Percentiles rank a stretch among this genome's conserved stretches.
Conservation (phyloP, 2,888 invertebrate genomes). For the Escarpia spicata region DNA sequence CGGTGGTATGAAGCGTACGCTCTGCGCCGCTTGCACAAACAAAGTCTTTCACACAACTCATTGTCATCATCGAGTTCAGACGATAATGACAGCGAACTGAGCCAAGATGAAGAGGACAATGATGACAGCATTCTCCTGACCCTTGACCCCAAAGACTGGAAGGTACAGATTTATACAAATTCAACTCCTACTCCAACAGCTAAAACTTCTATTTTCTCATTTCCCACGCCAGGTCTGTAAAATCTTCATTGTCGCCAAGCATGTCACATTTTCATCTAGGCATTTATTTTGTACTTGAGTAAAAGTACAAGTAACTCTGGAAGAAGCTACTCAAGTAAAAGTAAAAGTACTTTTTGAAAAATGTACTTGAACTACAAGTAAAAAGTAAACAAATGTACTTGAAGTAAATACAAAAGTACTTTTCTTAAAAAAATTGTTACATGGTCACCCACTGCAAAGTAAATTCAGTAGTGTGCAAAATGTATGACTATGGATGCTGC, state of each 20-base stretch:
- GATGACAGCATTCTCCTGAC: conserved; percentile 78
- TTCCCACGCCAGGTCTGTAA: background rate
- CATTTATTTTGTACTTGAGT: too few relatives aligned
- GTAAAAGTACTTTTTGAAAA: too few relatives aligned
- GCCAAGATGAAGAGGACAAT: conserved; percentile 53
- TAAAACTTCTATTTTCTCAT: background rate
- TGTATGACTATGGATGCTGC: too few relatives aligned
- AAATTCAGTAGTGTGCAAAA: too few relatives aligned
- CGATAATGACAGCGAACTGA: conserved; percentile 53
- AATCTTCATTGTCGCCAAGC: background rate
- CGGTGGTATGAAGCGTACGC: conserved; percentile 62
- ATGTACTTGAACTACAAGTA: too few relatives aligned
- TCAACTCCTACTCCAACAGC: background rate
- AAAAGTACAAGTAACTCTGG: too few relatives aligned
- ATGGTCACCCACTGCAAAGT: too few relatives aligned
- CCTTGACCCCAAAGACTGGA: conserved; percentile 96
- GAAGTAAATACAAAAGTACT: too few relatives aligned
- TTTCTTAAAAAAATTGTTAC: too few relatives aligned
- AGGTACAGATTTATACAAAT: conserved; percentile 64
- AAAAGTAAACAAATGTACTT: too few relatives aligned
- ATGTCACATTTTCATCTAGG: background rate
- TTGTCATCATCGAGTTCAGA: conserved; percentile 53
- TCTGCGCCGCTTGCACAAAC: conserved; percentile 54
- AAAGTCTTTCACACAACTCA: conserved; percentile 58
- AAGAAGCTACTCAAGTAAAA: too few relatives aligned